Base-by-base conservation (phyloP, 2,888 invertebrate genomes). In the Ctena decussata region DNA sequence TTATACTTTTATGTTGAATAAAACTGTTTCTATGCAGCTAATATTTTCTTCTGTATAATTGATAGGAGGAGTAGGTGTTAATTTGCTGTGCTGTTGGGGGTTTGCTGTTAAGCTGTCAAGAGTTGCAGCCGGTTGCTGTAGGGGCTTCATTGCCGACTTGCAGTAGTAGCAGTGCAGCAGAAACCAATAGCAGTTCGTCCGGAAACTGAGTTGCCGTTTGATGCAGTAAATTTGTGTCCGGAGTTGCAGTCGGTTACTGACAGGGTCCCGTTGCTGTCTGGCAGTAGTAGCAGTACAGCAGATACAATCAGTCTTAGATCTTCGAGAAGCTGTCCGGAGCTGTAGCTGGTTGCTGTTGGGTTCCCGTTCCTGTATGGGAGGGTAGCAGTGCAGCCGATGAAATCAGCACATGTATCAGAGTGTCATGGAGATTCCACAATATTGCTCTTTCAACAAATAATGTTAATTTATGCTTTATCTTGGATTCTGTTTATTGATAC, bases 31-130 rank as follows among this genome's bases (percentile, higher is more conserved):
- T 78, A 70, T 71, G 74, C 77, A 82, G 80, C 49, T 78, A 70
- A 30, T 80, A 39, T 24, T 82, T 84, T 86, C 86, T 89, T 86
- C 77, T 89, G 75, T 86, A 82, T 84, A 84, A 84, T 65, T 86
- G 82, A 84, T 69, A 89, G 89, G 85, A 82, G 87, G 84, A 84
- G 87, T 87, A n/a, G 83, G 80, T 84, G 79, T 41, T 57, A 84
- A 72, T 80, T 80, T 71, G 82, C 84, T 80, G 81, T 79, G 72
- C 79, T 71, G 81, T 79, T 73, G 77, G 8, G 69, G 83, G 87
- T 65, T 75, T 21, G 57, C 57, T 27, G 57, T 57, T 46, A 57
- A 57, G 57, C 57, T 57, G 57, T 57, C 57, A 24, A 27, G 57
- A 57, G 57, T 57, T 35, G 85, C 85, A 84, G 88, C 85, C 82